Percentiles rank a stretch among this genome's conserved stretches.
phyloP scores from a whole-genome alignment of 2,888 invertebrate genomes.

The Drosophila colorata region DNA sequence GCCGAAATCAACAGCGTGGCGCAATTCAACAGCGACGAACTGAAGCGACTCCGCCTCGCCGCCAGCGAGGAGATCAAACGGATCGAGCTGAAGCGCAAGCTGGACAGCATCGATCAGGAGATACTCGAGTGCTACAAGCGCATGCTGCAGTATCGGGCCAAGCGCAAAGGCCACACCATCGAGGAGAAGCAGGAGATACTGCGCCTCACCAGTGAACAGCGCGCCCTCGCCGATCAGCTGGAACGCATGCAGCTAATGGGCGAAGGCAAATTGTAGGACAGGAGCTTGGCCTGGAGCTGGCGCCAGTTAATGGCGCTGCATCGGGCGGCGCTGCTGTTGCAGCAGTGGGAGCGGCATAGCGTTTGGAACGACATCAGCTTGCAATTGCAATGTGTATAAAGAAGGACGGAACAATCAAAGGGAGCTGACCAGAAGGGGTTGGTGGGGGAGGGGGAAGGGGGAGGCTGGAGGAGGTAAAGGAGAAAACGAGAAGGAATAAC shows the following conservation, averaged over 20 bases:
- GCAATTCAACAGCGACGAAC: conserved; percentile 91
- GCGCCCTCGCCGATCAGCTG: conserved; percentile 83
- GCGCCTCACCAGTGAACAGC: conserved; percentile 90
- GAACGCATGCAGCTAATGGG: conserved; percentile 75
- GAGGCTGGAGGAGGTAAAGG: not conserved
- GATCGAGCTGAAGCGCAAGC: conserved; percentile 91
- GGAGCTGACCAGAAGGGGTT: not conserved
- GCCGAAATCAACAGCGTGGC: conserved; percentile 92
- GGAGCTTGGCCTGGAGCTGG: conserved; percentile 76
- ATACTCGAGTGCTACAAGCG: conserved; percentile 94
- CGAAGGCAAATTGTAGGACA: conserved; percentile 70
- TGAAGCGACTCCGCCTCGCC: conserved; percentile 89
- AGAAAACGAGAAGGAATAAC: not conserved
- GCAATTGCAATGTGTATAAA: conserved; percentile 59
- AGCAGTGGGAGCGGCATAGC: conserved; percentile 50
- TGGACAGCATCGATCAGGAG: conserved; percentile 90
- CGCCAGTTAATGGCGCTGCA: conserved; percentile 74
- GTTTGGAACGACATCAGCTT: conserved; percentile 49
- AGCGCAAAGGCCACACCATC: conserved; percentile 91
- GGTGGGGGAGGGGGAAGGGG: too few relatives aligned
- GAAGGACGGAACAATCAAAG: not conserved
- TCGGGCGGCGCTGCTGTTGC: conserved; percentile 61
- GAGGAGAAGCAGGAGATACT: conserved; percentile 93
- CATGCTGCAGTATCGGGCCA: conserved; percentile 91
- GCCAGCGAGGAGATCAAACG: conserved; percentile 93